These are phyloP conservation scores for Macropus fuliginosus DNA, from an alignment of 2,797 vertebrate species.

Conservation along the genomic window DNA sequence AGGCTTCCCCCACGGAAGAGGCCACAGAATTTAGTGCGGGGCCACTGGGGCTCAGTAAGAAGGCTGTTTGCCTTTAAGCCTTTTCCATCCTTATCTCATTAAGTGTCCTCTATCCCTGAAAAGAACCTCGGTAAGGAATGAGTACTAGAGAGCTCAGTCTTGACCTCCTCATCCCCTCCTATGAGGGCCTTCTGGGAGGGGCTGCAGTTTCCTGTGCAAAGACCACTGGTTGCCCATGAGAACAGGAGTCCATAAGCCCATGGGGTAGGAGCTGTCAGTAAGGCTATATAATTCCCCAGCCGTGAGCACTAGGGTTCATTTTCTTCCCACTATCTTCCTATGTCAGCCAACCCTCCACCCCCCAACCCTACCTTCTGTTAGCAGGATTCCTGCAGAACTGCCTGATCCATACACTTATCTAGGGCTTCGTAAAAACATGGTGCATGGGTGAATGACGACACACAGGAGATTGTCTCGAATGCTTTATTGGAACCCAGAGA, in stretches of 20 bases:
- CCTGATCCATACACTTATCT: not conserved
- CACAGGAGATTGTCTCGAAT: not conserved
- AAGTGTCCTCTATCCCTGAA: not conserved
- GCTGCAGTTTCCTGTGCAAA: not conserved
- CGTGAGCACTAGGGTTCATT: not conserved
- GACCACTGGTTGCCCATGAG: not conserved
- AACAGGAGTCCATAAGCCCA: not conserved
- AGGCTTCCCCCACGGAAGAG: not conserved
- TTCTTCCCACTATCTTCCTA: not conserved
- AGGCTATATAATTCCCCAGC: not conserved
- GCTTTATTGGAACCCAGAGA: not conserved
- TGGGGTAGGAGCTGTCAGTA: not conserved
- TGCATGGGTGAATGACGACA: not conserved
- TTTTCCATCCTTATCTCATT: not conserved
- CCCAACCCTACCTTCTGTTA: not conserved
- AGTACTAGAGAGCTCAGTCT: not conserved
- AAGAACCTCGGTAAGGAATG: not conserved
- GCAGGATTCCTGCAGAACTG: not conserved
- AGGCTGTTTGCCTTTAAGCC: not conserved
- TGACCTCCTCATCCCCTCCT: not conserved
- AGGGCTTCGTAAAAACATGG: not conserved
- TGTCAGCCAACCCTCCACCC: not conserved
- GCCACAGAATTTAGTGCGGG: not conserved
- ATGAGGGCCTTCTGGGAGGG: not conserved
- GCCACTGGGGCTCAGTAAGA: not conserved